Conservation (phyloP, 2,113 vertebrate species). For the Xenopus borealis region DNA sequence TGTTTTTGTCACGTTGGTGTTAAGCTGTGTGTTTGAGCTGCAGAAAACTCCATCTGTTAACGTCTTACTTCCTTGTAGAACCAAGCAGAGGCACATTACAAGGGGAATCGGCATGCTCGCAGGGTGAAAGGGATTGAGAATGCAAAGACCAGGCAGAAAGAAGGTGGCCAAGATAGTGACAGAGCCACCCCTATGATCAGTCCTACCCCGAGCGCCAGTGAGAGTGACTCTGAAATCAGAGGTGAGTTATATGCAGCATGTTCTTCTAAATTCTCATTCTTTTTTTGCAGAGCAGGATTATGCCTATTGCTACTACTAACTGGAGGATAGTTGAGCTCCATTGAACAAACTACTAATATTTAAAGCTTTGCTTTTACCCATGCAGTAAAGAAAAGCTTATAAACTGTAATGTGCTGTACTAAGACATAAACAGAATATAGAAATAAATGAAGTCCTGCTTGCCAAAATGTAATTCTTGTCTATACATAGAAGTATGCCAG, state of each 20-base stretch:
- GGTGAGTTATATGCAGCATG: conserved; percentile 25
- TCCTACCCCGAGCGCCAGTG: conserved; percentile 59
- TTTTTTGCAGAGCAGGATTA: too few relatives aligned
- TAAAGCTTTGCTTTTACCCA: too few relatives aligned
- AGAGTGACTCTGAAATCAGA: conserved; percentile 49
- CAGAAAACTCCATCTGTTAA: background rate
- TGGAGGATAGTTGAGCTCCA: too few relatives aligned
- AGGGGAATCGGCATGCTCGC: conserved; percentile 88
- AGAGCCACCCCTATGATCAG: conserved; percentile 63
- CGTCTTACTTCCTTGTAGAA: conserved; percentile 61
- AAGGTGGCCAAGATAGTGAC: conserved; percentile 59
- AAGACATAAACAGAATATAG: too few relatives aligned
- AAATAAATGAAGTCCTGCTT: too few relatives aligned
- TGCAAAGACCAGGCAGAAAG: conserved; percentile 79
- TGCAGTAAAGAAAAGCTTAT: too few relatives aligned
- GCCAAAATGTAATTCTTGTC: too few relatives aligned
- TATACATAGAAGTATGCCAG: too few relatives aligned
- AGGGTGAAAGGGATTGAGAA: conserved; percentile 91
- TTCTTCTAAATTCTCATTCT: too few relatives aligned
- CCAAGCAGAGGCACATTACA: conserved; percentile 92
- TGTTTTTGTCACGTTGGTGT: background rate
- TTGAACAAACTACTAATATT: too few relatives aligned
- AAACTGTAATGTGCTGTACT: too few relatives aligned
- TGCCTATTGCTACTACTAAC: too few relatives aligned
- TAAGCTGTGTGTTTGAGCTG: background rate